phyloP scores from a whole-genome alignment of 2,113 vertebrate species.

The Cygnus atratus region DNA sequence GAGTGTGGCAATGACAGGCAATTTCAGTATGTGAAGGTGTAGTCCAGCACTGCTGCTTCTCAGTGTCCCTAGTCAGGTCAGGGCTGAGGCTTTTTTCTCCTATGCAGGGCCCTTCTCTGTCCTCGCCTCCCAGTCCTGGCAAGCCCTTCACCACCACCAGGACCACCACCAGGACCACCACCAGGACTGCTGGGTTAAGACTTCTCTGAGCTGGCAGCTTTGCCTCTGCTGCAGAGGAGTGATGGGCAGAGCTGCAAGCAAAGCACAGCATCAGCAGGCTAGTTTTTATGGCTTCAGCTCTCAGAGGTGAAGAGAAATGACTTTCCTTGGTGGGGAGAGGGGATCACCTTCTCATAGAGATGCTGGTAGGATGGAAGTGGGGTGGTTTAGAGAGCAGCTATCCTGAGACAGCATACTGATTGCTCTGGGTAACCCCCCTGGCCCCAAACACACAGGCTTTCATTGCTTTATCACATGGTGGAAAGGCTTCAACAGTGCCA shows the following conservation, averaged over 20 bases:
- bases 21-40: not conserved
- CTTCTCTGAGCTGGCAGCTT: not conserved
- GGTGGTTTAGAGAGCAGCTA: not conserved
- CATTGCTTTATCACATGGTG: fast-evolving
- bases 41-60: not conserved
- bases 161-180: not conserved
- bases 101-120: not conserved
- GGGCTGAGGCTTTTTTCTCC: not conserved
- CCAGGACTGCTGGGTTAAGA: not conserved
- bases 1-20: not conserved
- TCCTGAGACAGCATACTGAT: not conserved
- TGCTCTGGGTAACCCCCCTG: not conserved
- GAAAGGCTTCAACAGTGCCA: not conserved
- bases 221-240: not conserved
- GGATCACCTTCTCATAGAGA: not conserved
- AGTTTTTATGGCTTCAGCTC: not conserved
- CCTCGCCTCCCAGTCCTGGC: not conserved
- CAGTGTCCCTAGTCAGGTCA: not conserved
- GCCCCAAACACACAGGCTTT: not conserved
- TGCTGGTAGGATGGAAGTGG: not conserved
- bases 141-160: not conserved
- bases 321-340: not conserved
- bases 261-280: not conserved
- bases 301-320: not conserved
- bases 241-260: not conserved